Evolutionary conservation across 2,113 vertebrate species (phyloP).

Genomic region (Xyrauchen texanus): DNA sequence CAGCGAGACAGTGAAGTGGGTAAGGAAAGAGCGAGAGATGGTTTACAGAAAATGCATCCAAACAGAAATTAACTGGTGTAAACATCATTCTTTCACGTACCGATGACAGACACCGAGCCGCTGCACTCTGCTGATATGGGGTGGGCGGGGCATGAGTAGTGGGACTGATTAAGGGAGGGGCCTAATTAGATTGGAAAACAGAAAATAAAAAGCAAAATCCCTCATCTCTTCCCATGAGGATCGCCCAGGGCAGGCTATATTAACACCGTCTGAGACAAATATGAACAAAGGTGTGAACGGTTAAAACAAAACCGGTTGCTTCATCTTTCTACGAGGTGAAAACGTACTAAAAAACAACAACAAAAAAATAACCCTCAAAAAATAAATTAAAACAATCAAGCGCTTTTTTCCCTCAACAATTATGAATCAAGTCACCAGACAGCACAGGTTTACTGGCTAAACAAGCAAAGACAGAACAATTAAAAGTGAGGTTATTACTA

Average conservation of each 20-base stretch:
- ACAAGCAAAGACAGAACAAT: constrained; percentile 28
- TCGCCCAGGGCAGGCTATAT: constrained; percentile 42
- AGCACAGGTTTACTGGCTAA: constrained; percentile 45
- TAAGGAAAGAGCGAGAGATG: too few relatives aligned
- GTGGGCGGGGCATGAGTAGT: constrained; percentile 46
- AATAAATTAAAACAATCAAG: constrained; percentile 55
- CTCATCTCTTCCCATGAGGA: constrained; percentile 38
- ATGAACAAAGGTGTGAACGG: constrained; percentile 29
- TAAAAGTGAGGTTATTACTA: constrained; percentile 40
- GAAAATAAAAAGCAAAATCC: neutral
- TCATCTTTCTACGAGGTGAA: neutral
- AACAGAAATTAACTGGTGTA: constrained; percentile 73
- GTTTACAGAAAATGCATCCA: constrained; percentile 66
- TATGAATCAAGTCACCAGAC: constrained; percentile 45
- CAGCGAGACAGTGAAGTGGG: neutral
- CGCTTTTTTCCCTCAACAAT: constrained; percentile 37
- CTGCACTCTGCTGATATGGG: constrained; percentile 55
- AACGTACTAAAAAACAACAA: too few relatives aligned
- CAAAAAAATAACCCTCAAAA: constrained; percentile 4
- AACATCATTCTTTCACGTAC: constrained; percentile 72
- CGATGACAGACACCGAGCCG: constrained; percentile 64
- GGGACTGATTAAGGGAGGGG: neutral
- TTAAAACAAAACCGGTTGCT: constrained; percentile 16
- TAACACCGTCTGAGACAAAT: constrained; percentile 53
- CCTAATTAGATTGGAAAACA: neutral